Evolutionary conservation across 2,888 invertebrate genomes (phyloP), one percentile per base, ranked within the genome.

Genomic region (Drosophila fungiperda): DNA sequence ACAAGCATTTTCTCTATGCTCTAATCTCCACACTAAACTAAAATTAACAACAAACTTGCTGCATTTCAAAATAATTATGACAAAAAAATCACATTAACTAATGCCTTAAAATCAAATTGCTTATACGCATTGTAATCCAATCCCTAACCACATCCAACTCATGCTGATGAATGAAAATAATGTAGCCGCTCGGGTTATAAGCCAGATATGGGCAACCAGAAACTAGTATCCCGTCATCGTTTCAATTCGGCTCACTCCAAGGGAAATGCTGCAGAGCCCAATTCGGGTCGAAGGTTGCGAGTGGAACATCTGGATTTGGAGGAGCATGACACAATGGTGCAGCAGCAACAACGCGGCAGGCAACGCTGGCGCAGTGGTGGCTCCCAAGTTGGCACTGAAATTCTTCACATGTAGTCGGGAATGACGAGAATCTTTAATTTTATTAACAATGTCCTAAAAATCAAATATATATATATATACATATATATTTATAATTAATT

Each of bases 241-340:
- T 50, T 50, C 45, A 45, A 23, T 15, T 8, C 45, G 45, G 23
- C 45, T 23, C 45, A 45, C 15, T 29, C 17, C 11, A 32, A 45
- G 5, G 26, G 17, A 15, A 4, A 65, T 29, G 15, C 8, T 5
- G 32, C 15, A 3, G 7, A 6, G n/a, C 36, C n/a, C 12, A 53
- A 11, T n/a, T 33, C 49, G 6, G 48, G 40, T 12, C 72, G 60
- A n/a, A 74, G 59, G 2, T 52, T 87, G n/a, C 83, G 77, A 17
- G 60, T 87, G 4, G 87, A 81, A 57, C 72, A 83, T 48, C 62
- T 89, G 79, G 90, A 87, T 26, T 57, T 87, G 17, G 84, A 87
- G 9, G 64, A 66, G 36, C 70, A 90, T 66, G 6, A 1, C 9
- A 23, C 29, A 50, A 65, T 40, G 68, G 87, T 64, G 6, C 12